A percentile compares a stretch with the other conserved stretches of the same genome.
These are phyloP conservation scores for Poeciliopsis paucimaculata DNA, from an alignment of 2,797 vertebrate species.

Conservation along the genomic window DNA sequence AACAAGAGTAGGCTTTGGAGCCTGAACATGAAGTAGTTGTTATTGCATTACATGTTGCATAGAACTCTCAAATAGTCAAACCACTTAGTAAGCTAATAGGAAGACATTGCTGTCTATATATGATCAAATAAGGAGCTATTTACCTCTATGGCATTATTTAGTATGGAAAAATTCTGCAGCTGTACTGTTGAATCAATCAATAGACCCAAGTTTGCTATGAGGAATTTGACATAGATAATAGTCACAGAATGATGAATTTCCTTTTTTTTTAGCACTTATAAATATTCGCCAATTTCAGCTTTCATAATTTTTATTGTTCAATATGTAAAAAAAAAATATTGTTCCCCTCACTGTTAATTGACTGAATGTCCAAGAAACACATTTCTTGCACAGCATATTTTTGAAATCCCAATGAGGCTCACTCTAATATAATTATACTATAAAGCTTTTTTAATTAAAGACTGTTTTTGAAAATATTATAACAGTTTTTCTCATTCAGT, in stretches of 20 bases:
- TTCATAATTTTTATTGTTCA: not conserved
- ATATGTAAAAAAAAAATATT: not conserved
- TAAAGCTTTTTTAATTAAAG: not conserved
- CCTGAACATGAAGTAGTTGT: not conserved
- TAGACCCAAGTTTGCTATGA: not conserved
- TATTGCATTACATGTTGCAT: not conserved
- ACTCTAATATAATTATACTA: not conserved
- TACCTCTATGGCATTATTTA: not conserved
- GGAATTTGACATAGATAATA: not conserved
- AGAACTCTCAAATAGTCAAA: not conserved
- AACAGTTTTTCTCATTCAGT: not conserved
- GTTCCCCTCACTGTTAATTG: not conserved
- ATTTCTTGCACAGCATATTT: not conserved
- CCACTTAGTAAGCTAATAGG: not conserved
- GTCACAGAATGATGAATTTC: not conserved
- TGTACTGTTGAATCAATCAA: not conserved
- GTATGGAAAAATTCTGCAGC: not conserved
- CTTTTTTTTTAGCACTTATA: not conserved
- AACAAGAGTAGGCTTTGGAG: slow-evolving; percentile 3
- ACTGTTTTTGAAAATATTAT: not conserved
- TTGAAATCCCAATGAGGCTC: not conserved
- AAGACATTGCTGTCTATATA: not conserved
- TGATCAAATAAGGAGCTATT: not conserved
- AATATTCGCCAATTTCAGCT: not conserved
- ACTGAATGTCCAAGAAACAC: not conserved